Evolutionary conservation across 2,888 invertebrate genomes (phyloP).

Genomic region (Rugalucina vietnamica): DNA sequence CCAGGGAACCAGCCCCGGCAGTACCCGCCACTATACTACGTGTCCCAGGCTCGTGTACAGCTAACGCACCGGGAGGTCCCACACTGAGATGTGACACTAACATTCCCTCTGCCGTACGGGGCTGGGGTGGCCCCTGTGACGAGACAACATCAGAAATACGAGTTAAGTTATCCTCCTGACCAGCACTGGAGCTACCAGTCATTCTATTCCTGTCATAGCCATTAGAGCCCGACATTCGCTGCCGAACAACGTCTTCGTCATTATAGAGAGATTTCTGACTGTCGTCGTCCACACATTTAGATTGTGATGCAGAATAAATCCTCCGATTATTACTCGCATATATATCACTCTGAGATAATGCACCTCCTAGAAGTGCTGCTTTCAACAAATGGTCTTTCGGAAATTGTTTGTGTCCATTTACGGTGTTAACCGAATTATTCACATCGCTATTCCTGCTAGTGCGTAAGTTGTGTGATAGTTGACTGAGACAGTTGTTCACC

Average conservation of each 20-base stretch:
- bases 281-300: constrained; percentile 55
- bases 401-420: neutral
- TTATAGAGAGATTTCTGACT: constrained; percentile 57
- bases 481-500: neutral
- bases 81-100: constrained; percentile 58
- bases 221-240: constrained; percentile 76
- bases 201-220: constrained; percentile 75
- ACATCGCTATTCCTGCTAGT: constrained; percentile 4
- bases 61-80: constrained; percentile 52
- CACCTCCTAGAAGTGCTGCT: constrained; percentile 47
- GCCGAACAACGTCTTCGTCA: constrained; percentile 60
- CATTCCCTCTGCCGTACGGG: constrained; percentile 61
- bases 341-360: neutral
- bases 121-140: constrained; percentile 61
- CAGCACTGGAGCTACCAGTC: constrained; percentile 70
- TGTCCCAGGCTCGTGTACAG: constrained; percentile 48
- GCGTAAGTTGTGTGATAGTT: neutral
- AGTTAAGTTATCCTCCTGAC: constrained; percentile 66
- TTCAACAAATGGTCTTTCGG: constrained; percentile 46
- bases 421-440: neutral
- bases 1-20: constrained; percentile 66
- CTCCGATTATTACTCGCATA: neutral
- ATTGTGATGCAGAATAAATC: neutral
- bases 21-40: constrained; percentile 59
- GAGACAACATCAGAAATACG: constrained; percentile 68